A percentile compares a stretch with the other conserved stretches of the same genome.
Evolutionary conservation across 2,113 vertebrate genomes (phyloP).

Genomic region (Anser brachyrhynchus): DNA sequence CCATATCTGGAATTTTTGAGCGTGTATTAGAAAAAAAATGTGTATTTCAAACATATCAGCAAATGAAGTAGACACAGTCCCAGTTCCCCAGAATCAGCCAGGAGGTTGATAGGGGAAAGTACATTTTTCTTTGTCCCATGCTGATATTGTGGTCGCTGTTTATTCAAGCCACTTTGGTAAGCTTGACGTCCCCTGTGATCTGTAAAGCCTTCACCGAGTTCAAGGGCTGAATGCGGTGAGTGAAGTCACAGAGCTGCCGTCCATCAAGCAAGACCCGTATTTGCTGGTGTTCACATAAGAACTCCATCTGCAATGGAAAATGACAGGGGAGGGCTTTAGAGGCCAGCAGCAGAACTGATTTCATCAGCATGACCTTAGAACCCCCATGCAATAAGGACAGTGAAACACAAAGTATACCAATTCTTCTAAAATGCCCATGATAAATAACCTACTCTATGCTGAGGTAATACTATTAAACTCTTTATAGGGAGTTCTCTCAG

Average conservation of each 20-base stretch:
- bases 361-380: neutral
- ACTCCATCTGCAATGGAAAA: constrained; percentile 84
- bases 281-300: constrained; percentile 92
- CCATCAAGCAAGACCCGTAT: constrained; percentile 89
- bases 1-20: neutral
- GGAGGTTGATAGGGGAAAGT: neutral
- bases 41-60: neutral
- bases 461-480: neutral
- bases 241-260: constrained; percentile 87
- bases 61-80: neutral
- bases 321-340: neutral
- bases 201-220: constrained; percentile 82
- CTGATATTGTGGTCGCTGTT: neutral
- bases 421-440: neutral
- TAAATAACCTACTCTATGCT: neutral
- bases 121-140: constrained; percentile 3
- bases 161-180: constrained; percentile 89
- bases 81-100: neutral
- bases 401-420: neutral
- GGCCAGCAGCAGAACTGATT: neutral
- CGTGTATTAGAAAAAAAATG: neutral
- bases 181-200: constrained; percentile 85
- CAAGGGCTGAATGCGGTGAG: constrained; percentile 81
- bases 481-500: neutral
- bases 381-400: neutral